Percentiles rank a stretch among this genome's conserved stretches.
These are phyloP conservation scores for Argyra leucocephala DNA, from an alignment of 2,888 invertebrate species.

Conservation along the genomic window DNA sequence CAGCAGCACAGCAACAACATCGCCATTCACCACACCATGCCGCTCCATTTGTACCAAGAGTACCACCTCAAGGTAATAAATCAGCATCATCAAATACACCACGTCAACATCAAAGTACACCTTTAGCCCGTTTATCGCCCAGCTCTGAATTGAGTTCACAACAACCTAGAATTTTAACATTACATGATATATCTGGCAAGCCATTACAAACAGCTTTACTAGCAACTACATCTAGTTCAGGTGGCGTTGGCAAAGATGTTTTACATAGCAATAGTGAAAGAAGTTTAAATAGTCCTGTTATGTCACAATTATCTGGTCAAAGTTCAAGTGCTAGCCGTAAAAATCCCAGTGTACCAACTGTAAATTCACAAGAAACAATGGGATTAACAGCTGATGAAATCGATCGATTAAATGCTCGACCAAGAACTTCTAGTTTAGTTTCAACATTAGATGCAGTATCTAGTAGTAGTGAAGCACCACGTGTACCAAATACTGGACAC, in stretches of 20 bases:
- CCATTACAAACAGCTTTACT: slow-evolving; percentile 80
- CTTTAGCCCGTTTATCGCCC: slow-evolving; percentile 79
- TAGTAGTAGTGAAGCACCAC: slow-evolving; percentile 72
- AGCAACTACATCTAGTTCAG: slow-evolving; percentile 81
- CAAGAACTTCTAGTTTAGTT: slow-evolving; percentile 80
- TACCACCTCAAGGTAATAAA: slow-evolving; percentile 59
- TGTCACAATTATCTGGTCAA: slow-evolving; percentile 82
- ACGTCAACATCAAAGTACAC: slow-evolving; percentile 78
- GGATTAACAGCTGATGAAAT: slow-evolving; percentile 90
- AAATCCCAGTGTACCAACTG: slow-evolving; percentile 57
- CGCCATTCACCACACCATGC: slow-evolving; percentile 70
- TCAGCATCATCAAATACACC: slow-evolving; percentile 57
- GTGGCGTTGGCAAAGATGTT: slow-evolving; percentile 79
- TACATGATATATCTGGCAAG: slow-evolving; percentile 88
- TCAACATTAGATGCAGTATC: slow-evolving; percentile 91
- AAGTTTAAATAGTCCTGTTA: slow-evolving; percentile 83
- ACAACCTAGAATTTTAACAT: slow-evolving; percentile 82
- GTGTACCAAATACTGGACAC: slow-evolving; percentile 56
- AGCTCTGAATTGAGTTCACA: slow-evolving; percentile 86
- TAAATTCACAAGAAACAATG: slow-evolving; percentile 65
- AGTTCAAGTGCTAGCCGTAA: slow-evolving; percentile 73
- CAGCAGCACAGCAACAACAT: slow-evolving; percentile 57
- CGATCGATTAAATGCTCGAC: slow-evolving; percentile 77
- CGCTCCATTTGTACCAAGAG: slow-evolving; percentile 63
- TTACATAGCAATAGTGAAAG: slow-evolving; percentile 84